A percentile compares a stretch with the other conserved stretches of the same genome.
Conservation (phyloP, 2,888 invertebrate genomes). For the Drosophila austrosaltans region DNA sequence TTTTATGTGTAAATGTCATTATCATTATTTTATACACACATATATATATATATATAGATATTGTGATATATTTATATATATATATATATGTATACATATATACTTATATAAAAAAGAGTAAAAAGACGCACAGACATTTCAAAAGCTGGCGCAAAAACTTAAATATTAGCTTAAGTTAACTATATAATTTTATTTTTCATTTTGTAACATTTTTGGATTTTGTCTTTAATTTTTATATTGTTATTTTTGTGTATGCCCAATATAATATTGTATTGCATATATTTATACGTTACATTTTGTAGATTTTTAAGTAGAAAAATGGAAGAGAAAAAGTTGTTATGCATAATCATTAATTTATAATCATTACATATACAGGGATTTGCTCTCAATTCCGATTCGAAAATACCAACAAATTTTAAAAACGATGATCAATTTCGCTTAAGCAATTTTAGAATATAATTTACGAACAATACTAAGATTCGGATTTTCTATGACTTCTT, state of each 20-base stretch:
- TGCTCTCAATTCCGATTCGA: slow-evolving; percentile 3
- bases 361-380: slow-evolving; percentile 25
- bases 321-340: slow-evolving; percentile 53
- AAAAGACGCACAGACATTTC: slow-evolving; percentile 52
- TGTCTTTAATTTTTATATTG: slow-evolving; percentile 18
- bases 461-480: no score
- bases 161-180: slow-evolving; percentile 45
- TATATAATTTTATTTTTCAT: slow-evolving; percentile 31
- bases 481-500: no score
- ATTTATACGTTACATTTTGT: slow-evolving; percentile 28
- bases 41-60: slow-evolving; percentile 6
- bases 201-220: slow-evolving; percentile 19
- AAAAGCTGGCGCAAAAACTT: slow-evolving; percentile 46
- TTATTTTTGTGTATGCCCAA: slow-evolving; percentile 32
- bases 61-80: slow-evolving; percentile 14
- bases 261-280: slow-evolving; percentile 33
- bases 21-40: slow-evolving; percentile 24
- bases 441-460: no score
- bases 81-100: slow-evolving; percentile 8
- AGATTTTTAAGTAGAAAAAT: slow-evolving; percentile 45
- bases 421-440: no score
- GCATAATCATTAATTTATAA: slow-evolving; percentile 2
- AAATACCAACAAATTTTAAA: background rate
- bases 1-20: slow-evolving; percentile 19
- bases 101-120: slow-evolving; percentile 60